Evolutionary conservation across 2,113 vertebrate genomes (phyloP).

Genomic region (Megalops atlanticus): DNA sequence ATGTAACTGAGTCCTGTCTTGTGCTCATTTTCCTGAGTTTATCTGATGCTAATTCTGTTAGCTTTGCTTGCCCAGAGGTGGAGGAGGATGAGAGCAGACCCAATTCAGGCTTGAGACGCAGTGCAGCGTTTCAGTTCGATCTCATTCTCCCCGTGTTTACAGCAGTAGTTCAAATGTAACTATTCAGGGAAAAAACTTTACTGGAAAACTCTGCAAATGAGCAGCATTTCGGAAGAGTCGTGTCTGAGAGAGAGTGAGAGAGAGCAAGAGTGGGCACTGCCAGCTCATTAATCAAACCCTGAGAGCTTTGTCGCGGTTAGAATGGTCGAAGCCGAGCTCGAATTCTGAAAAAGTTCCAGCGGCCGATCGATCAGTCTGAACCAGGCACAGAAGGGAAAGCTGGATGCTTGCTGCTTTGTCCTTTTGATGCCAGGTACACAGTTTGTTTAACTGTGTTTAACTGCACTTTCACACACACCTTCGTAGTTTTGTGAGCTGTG

Average conservation of each 20-base stretch:
- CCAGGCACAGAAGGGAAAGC: not conserved
- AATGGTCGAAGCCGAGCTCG: not conserved
- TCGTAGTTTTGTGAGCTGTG: too few species aligned
- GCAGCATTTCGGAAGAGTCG: not conserved
- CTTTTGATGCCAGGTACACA: not conserved
- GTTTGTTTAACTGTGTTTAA: too few species aligned
- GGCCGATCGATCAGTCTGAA: not conserved
- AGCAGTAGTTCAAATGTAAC: not conserved
- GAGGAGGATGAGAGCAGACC: not conserved
- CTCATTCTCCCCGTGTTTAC: not conserved
- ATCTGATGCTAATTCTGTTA: not conserved
- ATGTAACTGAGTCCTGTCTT: too few species aligned
- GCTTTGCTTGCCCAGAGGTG: not conserved
- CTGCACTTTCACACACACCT: too few species aligned
- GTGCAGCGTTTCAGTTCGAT: not conserved
- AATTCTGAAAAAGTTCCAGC: not conserved
- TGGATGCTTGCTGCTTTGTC: not conserved
- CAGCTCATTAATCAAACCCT: constrained; percentile 3
- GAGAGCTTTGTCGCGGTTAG: not conserved
- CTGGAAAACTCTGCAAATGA: too few species aligned
- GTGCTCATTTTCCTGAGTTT: too few species aligned
- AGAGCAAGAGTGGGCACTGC: too few species aligned
- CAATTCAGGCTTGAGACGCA: not conserved
- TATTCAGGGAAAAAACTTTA: not conserved
- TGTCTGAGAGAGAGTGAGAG: not conserved